Conservation (phyloP, 23 tunicate species). For the Oikopleura dioica region DNA sequence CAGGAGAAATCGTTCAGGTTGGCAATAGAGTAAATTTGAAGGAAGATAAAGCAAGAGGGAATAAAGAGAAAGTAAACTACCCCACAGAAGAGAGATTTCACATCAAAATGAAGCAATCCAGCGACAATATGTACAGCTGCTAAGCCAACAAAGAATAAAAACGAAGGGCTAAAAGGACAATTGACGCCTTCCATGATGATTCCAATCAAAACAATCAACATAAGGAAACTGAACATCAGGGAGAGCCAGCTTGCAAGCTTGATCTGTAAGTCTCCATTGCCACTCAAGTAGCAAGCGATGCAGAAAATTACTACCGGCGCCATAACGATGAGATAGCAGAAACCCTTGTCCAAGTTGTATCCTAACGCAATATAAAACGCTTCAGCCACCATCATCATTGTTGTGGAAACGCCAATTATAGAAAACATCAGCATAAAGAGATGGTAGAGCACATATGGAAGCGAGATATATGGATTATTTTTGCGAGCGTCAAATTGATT, state of each 20-base stretch:
- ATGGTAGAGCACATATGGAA: slow-evolving; percentile 32
- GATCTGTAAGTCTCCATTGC: neutral
- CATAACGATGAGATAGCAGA: neutral
- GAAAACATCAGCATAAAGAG: neutral
- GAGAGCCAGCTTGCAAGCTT: neutral
- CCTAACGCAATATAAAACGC: slow-evolving; percentile 8
- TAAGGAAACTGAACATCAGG: neutral
- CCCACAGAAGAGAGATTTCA: slow-evolving; percentile 24
- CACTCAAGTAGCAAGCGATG: neutral
- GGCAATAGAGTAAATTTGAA: slow-evolving; percentile 36
- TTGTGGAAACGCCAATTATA: neutral
- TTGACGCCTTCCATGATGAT: neutral
- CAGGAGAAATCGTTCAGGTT: neutral
- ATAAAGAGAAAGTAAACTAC: slow-evolving; percentile 54
- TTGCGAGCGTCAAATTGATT: slow-evolving; percentile 26
- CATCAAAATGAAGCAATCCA: neutral
- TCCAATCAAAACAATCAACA: neutral
- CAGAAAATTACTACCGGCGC: neutral
- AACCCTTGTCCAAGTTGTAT: neutral
- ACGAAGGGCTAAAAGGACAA: neutral
- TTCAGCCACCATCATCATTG: slow-evolving; percentile 12
- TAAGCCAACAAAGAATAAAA: neutral
- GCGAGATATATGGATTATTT: slow-evolving; percentile 65
- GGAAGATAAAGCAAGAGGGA: slow-evolving; percentile 80
- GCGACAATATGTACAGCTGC: neutral